Evolutionary conservation across 2,113 vertebrate species (phyloP), one percentile per base, ranked within the genome.

Genomic region (Perccottus glenii): DNA sequence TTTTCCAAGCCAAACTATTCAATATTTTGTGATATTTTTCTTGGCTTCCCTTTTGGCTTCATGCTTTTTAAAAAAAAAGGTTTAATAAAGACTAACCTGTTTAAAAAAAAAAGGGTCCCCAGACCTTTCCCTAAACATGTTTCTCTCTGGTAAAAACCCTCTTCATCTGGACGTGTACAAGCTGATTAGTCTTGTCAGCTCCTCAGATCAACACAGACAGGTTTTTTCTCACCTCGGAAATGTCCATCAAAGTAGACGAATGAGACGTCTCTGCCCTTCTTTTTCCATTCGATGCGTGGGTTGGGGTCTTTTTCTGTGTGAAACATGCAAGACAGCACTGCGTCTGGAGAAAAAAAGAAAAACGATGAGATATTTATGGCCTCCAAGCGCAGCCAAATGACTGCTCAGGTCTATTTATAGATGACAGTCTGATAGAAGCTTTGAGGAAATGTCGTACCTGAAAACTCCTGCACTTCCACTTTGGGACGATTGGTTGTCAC

Each of bases 211-310:
- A 83, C 70, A 67, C 78, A 67, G 60, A 33, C 47, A 9, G 19
- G 35, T 12, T 12, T 15, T n/a, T 43, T 52, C 69, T 80, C 80
- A 98, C 97, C 95, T 94, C 68, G 88, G 83, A 99, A 95, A 36
- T 89, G 68, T 58, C 87, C 89, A 0, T 91, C 74, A 40, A 89
- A 98, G 88, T 94, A 98, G 57, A 99, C 94, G 56, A 98, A 95
- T 50, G 95, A 96, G 35, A 96, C 90, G 8, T 90, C 91, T 4
- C 70, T 85, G 9, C 87, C 64, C 5, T 83, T 92, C 86, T 96
- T 98, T 92, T 98, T 99, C 98, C 98, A 98, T 80, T 98, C 97
- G 65, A 97, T 91, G 80, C 97, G 95, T 1, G 94, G 92, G 47
- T 81, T 84, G 11, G 55, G 72, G 2, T 92, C 93, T 15, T 42